Base-by-base conservation (phyloP, 1,140 invertebrate species). In the Rhopalosiphum maidis region DNA sequence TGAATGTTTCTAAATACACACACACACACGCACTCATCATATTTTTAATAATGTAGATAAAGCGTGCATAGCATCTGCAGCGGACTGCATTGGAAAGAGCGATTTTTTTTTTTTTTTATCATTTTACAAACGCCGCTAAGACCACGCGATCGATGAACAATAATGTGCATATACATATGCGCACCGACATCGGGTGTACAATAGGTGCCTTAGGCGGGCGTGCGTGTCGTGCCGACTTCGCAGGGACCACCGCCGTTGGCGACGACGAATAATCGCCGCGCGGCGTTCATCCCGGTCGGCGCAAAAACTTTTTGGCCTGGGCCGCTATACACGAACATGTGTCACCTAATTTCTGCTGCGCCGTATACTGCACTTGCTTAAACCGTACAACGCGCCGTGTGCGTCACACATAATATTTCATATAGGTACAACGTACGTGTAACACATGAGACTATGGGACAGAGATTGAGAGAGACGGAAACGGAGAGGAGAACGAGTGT, bases 381-480 rank as follows among this genome's bases (percentile, higher is more conserved):
- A n/a, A 68, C 30, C n/a, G 21, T n/a, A n/a, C 60, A 18, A 77
- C 18, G 15, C 48, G 48, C 15, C 30, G 60, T 77, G 60, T 77
- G 60, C 60, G 60, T 77, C 60, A 77, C 60, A 77, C 60, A n/a
- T 77, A 77, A 77, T 77, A 77, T 77, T 77, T n/a, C n/a, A 77
- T 77, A n/a, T 77, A n/a, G n/a, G n/a, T n/a, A 35, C 60, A 35
- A 18, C n/a, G 30, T n/a, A 6, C n/a, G n/a, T n/a, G n/a, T n/a
- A 60, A 30, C 1, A 18, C 21, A 21, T n/a, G 60, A 6, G 60
- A 77, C 18, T 15, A 21, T n/a, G n/a, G n/a, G 30, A n/a, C 30
- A 15, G 9, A 68, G 60, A 68, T 25, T 25, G 55, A 60, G 30
- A n/a, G 30, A 68, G 60, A 68, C 30, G 60, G 15, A n/a, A 18